phyloP scores from a whole-genome alignment of 1,140 invertebrate genomes.

The Lethocerus indicus region DNA sequence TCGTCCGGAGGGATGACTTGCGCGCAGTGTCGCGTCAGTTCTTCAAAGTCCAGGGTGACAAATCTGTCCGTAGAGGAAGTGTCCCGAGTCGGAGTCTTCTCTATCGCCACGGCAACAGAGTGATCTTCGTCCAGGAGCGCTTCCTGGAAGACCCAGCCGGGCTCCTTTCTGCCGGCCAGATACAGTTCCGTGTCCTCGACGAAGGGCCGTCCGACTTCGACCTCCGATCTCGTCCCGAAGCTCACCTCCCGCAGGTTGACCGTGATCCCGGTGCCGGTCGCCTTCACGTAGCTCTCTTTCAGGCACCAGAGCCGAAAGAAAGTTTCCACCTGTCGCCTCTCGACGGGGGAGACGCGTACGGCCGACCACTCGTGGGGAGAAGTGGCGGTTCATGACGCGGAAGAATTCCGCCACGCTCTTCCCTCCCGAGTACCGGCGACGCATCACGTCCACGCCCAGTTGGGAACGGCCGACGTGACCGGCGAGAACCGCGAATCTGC shows the following conservation, averaged over 20 bases:
- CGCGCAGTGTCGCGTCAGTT: conserved; percentile 19
- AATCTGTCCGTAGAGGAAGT: not conserved
- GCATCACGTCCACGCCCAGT: conserved; percentile 60
- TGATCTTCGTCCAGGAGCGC: conserved; percentile 60
- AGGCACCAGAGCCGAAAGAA: conserved; percentile 85
- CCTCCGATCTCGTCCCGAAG: conserved; percentile 44
- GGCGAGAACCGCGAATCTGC: conserved; percentile 65
- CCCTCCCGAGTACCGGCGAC: conserved; percentile 42
- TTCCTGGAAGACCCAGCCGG: conserved; percentile 76
- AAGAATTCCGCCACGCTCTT: conserved; percentile 63
- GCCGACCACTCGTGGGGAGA: conserved; percentile 65
- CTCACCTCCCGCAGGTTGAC: conserved; percentile 54
- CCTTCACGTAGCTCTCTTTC: conserved; percentile 94
- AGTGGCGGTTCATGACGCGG: conserved; percentile 65
- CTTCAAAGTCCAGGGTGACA: conserved; percentile 10
- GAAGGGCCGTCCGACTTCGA: conserved; percentile 27
- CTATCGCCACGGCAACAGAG: conserved; percentile 60
- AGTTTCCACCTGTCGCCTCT: conserved; percentile 39
- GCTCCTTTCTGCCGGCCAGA: conserved; percentile 37
- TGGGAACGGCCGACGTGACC: conserved; percentile 37
- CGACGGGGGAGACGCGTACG: conserved; percentile 35
- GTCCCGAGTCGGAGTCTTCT: not conserved
- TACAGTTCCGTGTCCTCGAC: conserved; percentile 47
- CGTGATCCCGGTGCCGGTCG: conserved; percentile 68
- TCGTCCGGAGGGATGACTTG: conserved; percentile 17